phyloP scores from a whole-genome alignment of 2,888 invertebrate species.

The Leptinotarsa tumamoca region DNA sequence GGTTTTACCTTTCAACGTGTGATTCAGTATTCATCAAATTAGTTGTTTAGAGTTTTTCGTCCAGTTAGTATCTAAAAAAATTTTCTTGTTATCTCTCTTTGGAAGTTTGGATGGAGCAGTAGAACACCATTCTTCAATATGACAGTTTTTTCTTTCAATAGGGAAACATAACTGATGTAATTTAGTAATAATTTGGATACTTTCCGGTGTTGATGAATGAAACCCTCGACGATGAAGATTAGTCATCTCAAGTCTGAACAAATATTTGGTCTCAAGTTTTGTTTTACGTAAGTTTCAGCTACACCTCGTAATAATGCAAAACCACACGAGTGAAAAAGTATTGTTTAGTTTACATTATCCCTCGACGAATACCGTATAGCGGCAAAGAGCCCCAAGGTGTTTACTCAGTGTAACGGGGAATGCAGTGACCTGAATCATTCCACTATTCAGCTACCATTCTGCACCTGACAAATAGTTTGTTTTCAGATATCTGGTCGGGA shows the following conservation, averaged over 20 bases:
- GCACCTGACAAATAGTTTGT: conserved; percentile 2
- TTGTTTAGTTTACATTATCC: conserved; percentile 33
- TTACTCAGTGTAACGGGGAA: conserved; percentile 24
- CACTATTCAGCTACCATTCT: neutral
- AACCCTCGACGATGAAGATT: neutral
- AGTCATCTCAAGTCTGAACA: neutral
- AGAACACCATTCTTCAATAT: too few species aligned
- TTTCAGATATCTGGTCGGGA: neutral
- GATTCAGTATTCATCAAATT: too few species aligned
- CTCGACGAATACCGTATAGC: conserved; percentile 20
- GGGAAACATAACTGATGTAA: too few species aligned
- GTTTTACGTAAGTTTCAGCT: conserved; percentile 11
- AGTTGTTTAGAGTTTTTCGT: too few species aligned
- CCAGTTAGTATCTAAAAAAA: too few species aligned
- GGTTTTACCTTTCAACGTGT: too few species aligned
- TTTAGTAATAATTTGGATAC: too few species aligned
- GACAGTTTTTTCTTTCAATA: too few species aligned
- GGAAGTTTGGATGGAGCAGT: too few species aligned
- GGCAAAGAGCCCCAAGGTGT: conserved; percentile 21
- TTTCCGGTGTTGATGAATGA: neutral
- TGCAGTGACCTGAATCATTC: conserved; percentile 14
- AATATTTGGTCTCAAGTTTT: neutral
- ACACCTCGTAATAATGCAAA: conserved; percentile 4
- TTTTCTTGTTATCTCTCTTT: too few species aligned
- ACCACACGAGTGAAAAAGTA: conserved; percentile 13